Percentiles rank a stretch among this genome's conserved stretches.
These are phyloP conservation scores for Sesia apiformis DNA, from an alignment of 2,888 invertebrate species.

Conservation along the genomic window DNA sequence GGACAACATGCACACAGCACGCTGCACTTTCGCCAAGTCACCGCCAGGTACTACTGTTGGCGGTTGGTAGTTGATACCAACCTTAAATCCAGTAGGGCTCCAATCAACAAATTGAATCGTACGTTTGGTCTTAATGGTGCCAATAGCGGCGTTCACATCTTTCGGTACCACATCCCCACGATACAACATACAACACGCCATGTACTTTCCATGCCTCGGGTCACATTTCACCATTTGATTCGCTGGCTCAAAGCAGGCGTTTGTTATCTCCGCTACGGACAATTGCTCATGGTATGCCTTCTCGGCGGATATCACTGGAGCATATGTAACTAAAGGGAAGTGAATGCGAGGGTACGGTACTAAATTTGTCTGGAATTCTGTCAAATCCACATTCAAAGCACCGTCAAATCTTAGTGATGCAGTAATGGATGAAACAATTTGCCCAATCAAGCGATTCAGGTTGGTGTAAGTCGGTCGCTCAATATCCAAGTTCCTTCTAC, in stretches of 20 bases:
- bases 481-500: conserved; percentile 93
- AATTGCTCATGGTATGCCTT: conserved; percentile 95
- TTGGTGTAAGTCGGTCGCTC: conserved; percentile 97
- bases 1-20: conserved; percentile 97
- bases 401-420: conserved; percentile 94
- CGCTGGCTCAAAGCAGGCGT: conserved; percentile 95
- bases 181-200: conserved; percentile 97
- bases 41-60: conserved; percentile 93
- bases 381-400: conserved; percentile 92
- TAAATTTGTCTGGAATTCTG: conserved; percentile 94
- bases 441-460: conserved; percentile 94
- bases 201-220: conserved; percentile 91
- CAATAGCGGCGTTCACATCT: conserved; percentile 94
- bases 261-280: conserved; percentile 93
- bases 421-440: conserved; percentile 94
- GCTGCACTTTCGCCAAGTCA: conserved; percentile 92
- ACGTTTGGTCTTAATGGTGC: conserved; percentile 94
- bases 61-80: conserved; percentile 91
- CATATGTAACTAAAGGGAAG: conserved; percentile 93
- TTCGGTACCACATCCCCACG: conserved; percentile 96
- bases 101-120: conserved; percentile 96
- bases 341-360: conserved; percentile 96
- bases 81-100: conserved; percentile 86
- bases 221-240: conserved; percentile 97
- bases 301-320: conserved; percentile 93